Evolutionary conservation across 2,888 invertebrate species (phyloP).

Genomic region (Pyrrhia umbra): DNA sequence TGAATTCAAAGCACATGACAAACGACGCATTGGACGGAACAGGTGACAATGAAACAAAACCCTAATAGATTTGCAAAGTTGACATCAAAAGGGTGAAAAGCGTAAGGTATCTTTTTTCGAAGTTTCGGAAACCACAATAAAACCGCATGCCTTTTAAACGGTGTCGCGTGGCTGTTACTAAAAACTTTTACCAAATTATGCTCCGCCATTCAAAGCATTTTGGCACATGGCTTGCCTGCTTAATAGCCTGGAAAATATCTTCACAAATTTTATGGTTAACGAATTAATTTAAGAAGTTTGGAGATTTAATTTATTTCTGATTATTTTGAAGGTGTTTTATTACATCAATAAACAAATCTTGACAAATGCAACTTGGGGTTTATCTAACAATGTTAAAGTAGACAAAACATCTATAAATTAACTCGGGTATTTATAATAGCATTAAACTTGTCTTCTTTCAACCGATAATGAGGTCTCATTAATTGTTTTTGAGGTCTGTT

Average conservation of each 20-base stretch:
- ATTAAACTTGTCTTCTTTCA: slow-evolving; percentile 82
- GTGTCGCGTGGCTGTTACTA: slow-evolving; percentile 80
- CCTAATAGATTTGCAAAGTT: slow-evolving; percentile 79
- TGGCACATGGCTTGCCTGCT: slow-evolving; percentile 73
- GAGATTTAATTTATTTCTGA: slow-evolving; percentile 20
- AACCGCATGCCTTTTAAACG: slow-evolving; percentile 82
- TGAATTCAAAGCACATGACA: slow-evolving; percentile 67
- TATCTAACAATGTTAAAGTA: slow-evolving; percentile 70
- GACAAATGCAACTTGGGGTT: slow-evolving; percentile 70
- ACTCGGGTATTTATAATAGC: slow-evolving; percentile 77
- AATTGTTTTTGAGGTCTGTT: slow-evolving; percentile 72
- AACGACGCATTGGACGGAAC: slow-evolving; percentile 60
- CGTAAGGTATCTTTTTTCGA: slow-evolving; percentile 74
- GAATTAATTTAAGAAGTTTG: slow-evolving; percentile 52
- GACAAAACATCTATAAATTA: slow-evolving; percentile 81
- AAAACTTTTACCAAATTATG: slow-evolving; percentile 79
- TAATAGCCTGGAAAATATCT: slow-evolving; percentile 69
- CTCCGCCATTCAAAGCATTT: slow-evolving; percentile 73
- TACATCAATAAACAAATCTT: slow-evolving; percentile 76
- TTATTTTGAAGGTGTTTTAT: slow-evolving; percentile 67
- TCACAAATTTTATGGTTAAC: slow-evolving; percentile 44
- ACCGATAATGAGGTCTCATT: slow-evolving; percentile 79
- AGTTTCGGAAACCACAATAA: slow-evolving; percentile 84
- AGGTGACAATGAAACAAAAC: slow-evolving; percentile 81
- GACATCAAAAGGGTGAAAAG: slow-evolving; percentile 77